These are phyloP conservation scores for Tanypteryx hageni DNA, from an alignment of 2,888 invertebrate genomes.

Conservation along the genomic window DNA sequence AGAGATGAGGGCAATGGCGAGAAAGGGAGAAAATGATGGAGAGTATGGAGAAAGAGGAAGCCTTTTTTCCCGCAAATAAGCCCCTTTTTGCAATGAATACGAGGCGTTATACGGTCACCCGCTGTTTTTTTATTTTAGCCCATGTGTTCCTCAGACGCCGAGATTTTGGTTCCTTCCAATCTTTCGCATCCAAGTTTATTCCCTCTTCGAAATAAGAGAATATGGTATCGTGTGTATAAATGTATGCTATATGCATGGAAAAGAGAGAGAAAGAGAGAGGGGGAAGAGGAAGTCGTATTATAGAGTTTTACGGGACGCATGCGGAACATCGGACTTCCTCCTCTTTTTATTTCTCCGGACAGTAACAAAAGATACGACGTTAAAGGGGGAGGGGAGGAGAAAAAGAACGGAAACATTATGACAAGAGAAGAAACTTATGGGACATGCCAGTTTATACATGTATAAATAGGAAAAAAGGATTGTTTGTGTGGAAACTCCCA, in stretches of 20 bases:
- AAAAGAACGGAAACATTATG: slow-evolving; percentile 34
- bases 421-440: background rate
- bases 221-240: background rate
- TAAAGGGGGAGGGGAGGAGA: background rate
- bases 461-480: background rate
- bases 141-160: background rate
- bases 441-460: background rate
- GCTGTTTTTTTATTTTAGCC: too few species aligned
- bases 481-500: too few species aligned
- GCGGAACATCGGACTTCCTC: background rate
- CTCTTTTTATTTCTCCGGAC: background rate
- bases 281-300: background rate
- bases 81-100: too few species aligned
- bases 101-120: too few species aligned
- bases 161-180: background rate
- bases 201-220: background rate
- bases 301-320: background rate
- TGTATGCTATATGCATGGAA: too few species aligned
- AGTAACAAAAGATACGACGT: slow-evolving; percentile 23
- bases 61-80: too few species aligned
- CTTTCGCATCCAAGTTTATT: background rate
- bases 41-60: slow-evolving; percentile 10
- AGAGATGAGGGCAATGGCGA: background rate
- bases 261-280: too few species aligned
- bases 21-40: background rate